Percentiles rank a stretch among this genome's conserved stretches.
Conservation (phyloP, 2,797 vertebrate genomes). For the Gallinago stenura region DNA sequence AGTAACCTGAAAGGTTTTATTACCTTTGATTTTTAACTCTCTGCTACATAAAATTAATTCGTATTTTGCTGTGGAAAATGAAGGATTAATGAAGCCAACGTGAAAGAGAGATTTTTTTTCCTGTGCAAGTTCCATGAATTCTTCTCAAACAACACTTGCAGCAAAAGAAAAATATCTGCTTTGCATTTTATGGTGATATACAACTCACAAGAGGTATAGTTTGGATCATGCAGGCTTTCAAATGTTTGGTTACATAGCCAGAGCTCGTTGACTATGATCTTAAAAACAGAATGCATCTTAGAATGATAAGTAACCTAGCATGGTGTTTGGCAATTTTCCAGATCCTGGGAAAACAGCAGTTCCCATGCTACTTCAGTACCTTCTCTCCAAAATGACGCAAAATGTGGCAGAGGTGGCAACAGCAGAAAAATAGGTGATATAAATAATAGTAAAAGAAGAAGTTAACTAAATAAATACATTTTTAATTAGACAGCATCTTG, state of each 20-base stretch:
- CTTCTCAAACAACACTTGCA: background rate
- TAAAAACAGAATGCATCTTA: background rate
- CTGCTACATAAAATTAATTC: slow-evolving; percentile 55
- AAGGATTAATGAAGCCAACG: slow-evolving; percentile 13
- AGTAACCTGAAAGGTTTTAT: slow-evolving; percentile 17
- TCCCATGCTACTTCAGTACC: background rate
- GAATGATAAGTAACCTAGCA: background rate
- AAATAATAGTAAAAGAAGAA: background rate
- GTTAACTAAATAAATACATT: background rate
- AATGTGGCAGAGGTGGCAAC: background rate
- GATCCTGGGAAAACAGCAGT: background rate
- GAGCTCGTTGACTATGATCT: background rate
- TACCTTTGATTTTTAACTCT: slow-evolving; percentile 36
- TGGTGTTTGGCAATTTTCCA: background rate
- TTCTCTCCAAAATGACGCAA: background rate
- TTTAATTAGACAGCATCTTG: background rate
- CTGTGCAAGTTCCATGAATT: background rate
- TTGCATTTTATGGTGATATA: background rate
- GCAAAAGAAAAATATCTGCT: background rate
- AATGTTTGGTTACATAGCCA: background rate
- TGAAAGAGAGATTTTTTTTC: background rate
- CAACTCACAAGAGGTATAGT: background rate
- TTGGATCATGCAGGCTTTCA: background rate
- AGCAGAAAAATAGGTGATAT: background rate
- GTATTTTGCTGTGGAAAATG: slow-evolving; percentile 53